Conservation (phyloP, 2,113 vertebrate genomes). For the Pelobates fuscus region DNA sequence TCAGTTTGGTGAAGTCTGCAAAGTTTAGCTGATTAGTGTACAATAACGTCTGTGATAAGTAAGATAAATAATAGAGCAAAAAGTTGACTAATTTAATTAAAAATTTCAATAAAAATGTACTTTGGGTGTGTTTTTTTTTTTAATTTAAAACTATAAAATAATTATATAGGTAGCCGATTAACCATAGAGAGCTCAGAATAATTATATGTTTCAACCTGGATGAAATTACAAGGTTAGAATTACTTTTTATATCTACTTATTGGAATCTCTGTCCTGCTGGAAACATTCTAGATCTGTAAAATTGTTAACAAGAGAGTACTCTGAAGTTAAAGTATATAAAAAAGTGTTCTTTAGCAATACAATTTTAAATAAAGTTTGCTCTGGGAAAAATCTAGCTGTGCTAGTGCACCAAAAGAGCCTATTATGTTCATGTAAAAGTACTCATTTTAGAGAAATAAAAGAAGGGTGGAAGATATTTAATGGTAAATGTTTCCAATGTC, state of each 20-base stretch:
- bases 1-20: no score
- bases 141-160: no score
- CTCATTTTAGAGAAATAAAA: slow-evolving; percentile 11
- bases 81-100: no score
- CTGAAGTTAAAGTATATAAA: slow-evolving; percentile 8
- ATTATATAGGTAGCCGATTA: no score
- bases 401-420: slow-evolving; percentile 22
- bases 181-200: no score
- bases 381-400: slow-evolving; percentile 41
- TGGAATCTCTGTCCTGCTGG: slow-evolving; percentile 6
- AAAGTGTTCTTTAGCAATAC: slow-evolving; percentile 43
- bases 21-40: no score
- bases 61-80: no score
- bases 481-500: slow-evolving; percentile 10
- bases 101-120: no score
- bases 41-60: no score
- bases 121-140: no score
- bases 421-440: slow-evolving; percentile 30
- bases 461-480: background rate
- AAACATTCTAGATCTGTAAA: slow-evolving; percentile 15
- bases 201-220: no score
- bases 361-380: slow-evolving; percentile 45
- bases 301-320: slow-evolving; percentile 42
- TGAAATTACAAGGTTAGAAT: background rate
- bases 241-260: background rate